Base-by-base conservation (phyloP, 1,140 invertebrate species). In the Conus betulinus region DNA sequence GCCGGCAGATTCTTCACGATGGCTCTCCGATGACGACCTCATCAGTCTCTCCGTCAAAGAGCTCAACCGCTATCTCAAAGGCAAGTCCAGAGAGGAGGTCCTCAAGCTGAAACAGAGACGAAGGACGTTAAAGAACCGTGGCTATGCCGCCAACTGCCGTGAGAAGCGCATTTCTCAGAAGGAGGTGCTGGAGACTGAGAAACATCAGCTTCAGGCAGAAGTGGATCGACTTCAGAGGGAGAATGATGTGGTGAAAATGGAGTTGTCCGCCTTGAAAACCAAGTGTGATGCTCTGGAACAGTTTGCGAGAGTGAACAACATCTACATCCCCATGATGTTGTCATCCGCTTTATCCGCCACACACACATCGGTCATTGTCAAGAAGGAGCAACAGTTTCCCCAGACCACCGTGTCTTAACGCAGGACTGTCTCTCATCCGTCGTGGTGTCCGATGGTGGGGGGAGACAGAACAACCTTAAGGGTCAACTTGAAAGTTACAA, bases 111-210 rank as follows among this genome's bases (percentile, higher is more conserved):
- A 99, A 96, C 99, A 99, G 95, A 99, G 99, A 94, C 96, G 99
- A 55, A 96, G 99, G 90, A 99, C 99, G 15, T 96, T 99, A 25
- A 99, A 99, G 96, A 99, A 99, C 95, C 97, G 99, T 20, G 99
- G 99, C 5, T 99, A 99, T 96, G 99, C 99, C 52, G 98, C 99
- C 93, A 99, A 99, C 95, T 99, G 99, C 95, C 97, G 99, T 11
- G 94, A 95, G 87, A 95, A 95, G 85, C 91, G 95, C 63, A 91
- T 95, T 39, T 93, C 94, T 5, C 95, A 95, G 85, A 95, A 95
- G 90, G 94, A 95, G 88, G 93, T 94, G 67, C 95, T 99, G 91
- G 98, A 99, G 95, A 96, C 97, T 90, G 97, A 97, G 84, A 99
- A 94, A 87, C 91, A 94, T 52, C 88, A 91, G 23, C 90, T 95